Evolutionary conservation across 2,113 vertebrate species (phyloP).

Genomic region (Centrocercus urophasianus): DNA sequence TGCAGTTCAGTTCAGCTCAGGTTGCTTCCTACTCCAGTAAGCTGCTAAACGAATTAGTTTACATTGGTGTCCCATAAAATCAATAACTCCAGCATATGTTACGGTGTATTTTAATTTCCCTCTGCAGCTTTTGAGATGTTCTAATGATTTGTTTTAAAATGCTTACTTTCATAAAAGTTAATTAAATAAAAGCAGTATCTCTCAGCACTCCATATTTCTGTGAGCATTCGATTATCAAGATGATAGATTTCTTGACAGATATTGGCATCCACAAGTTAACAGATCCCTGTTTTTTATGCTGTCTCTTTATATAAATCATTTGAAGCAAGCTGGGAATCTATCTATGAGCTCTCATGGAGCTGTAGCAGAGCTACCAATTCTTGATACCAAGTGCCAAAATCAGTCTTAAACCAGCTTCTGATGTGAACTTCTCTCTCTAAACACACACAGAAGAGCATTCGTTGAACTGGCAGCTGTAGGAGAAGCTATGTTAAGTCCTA

Average conservation of each 20-base stretch:
- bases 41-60: slow-evolving; percentile 48
- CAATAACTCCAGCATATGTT: background rate
- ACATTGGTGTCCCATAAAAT: slow-evolving; percentile 8
- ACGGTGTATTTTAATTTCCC: background rate
- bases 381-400: background rate
- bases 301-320: background rate
- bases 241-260: slow-evolving; percentile 43
- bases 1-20: slow-evolving; percentile 19
- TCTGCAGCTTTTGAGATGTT: slow-evolving; percentile 36
- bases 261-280: background rate
- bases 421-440: background rate
- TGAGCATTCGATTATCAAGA: slow-evolving; percentile 11
- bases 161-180: slow-evolving; percentile 39
- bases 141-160: slow-evolving; percentile 44
- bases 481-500: background rate
- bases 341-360: background rate
- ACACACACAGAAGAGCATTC: background rate
- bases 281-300: background rate
- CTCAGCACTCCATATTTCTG: background rate
- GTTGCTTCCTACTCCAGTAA: background rate
- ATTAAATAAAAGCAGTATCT: slow-evolving; percentile 61
- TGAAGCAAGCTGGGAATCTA: background rate
- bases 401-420: background rate
- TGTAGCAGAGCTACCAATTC: background rate
- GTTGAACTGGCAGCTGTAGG: background rate